These are phyloP conservation scores for Oryctolagus cuniculus DNA, from an alignment of 2,113 vertebrate genomes.

Conservation along the genomic window mOryCun1.1 NC_091443.1:88372001-88372500, in stretches of 20 bases:
- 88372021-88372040: conserved; percentile 89
- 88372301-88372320: background rate
- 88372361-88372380: background rate
- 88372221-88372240: background rate
- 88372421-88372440: background rate
- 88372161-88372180: background rate
- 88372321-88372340: background rate
- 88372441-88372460: background rate
- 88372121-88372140: background rate
- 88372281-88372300: background rate
- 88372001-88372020: conserved; percentile 90
- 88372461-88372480: background rate
- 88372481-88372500: background rate
- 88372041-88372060: conserved; percentile 86
- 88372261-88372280: background rate
- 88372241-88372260: background rate
- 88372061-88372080: conserved; percentile 88
- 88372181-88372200: background rate
- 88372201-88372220: background rate
- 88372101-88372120: conserved; percentile 52
- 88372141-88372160: background rate
- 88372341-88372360: background rate
- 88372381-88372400: background rate
- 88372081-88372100: conserved; percentile 88
- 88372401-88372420: background rate